Base-by-base conservation (phyloP, 1,140 invertebrate species). In the Archivesica marissinica region DNA sequence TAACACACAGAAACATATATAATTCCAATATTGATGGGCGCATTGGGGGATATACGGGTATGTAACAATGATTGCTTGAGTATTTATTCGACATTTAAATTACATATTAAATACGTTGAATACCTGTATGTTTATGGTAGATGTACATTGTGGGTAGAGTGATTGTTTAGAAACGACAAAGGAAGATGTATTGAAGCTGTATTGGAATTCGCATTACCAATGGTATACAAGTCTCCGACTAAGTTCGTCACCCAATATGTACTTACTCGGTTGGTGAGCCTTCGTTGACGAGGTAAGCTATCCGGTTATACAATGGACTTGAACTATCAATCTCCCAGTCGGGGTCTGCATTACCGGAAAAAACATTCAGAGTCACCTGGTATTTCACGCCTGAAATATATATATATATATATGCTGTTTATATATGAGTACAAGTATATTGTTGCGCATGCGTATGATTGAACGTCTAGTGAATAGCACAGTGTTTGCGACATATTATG, bases 221-320 rank as follows among this genome's bases (percentile, higher is more conserved):
- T 11, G 9, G 20, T 50, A 50, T 50, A 50, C 20, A 50, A 11
- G 44, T 74, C 28, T n/a, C 0, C n/a, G n/a, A n/a, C n/a, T n/a
- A n/a, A n/a, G n/a, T n/a, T n/a, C n/a, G n/a, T n/a, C n/a, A n/a
- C n/a, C n/a, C n/a, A n/a, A n/a, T n/a, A n/a, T 74, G 4, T 25
- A 61, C 80, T 83, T 83, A 83, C 80, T 56, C 28, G 11, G 80
- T 83, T 0, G 80, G 80, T 17, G 68, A 70, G 17, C 54, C 56
- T 30, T 39, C 52, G 54, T 83, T 83, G 15, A 83, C 80, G 2
- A 70, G 25, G 50, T 54, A 74, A 0, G 68, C 52, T 11, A 83
- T 17, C 0, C 64, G 38, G 23, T 44, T 13, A 20, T 83, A 83
- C 80, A 74, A 23, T 33, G 80, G 38, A 39, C 41, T 25, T 15